phyloP scores from a whole-genome alignment of 2,888 invertebrate species.

The Idaea straminata region DNA sequence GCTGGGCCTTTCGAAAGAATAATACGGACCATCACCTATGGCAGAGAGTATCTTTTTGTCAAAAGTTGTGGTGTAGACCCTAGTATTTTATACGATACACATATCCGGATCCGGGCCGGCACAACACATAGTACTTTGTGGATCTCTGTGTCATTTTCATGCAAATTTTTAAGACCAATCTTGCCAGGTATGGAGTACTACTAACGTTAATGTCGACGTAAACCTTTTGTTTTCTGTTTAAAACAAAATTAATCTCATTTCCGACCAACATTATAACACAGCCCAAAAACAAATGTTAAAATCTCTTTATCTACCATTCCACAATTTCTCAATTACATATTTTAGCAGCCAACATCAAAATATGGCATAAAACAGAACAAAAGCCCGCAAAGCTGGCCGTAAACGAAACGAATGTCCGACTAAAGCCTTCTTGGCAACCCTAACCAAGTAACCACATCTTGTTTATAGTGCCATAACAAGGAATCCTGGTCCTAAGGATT shows the following conservation, averaged over 20 bases:
- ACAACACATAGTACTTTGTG: neutral
- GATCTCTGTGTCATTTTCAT: neutral
- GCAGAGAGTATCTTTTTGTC: neutral
- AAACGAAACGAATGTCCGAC: neutral
- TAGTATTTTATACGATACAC: neutral
- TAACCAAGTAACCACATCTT: conserved; percentile 16
- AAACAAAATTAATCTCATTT: neutral
- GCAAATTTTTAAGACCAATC: neutral
- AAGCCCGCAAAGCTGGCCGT: conserved; percentile 2
- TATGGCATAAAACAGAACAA: conserved; percentile 9
- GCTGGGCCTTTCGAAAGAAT: neutral
- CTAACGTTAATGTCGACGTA: neutral
- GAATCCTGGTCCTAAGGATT: conserved; percentile 30
- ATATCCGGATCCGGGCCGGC: neutral
- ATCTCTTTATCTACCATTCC: neutral
- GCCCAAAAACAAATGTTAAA: neutral
- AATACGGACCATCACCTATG: neutral
- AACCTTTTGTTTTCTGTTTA: neutral
- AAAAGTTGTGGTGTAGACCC: neutral
- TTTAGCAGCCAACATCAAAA: neutral
- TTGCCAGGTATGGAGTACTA: neutral
- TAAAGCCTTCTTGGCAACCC: conserved; percentile 1
- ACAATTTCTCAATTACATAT: conserved; percentile 1
- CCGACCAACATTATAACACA: neutral
- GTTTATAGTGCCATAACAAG: conserved; percentile 33